Evolutionary conservation across 2,888 invertebrate species (phyloP), one percentile per base, ranked within the genome.

Genomic region (Barypeithes pellucidus): DNA sequence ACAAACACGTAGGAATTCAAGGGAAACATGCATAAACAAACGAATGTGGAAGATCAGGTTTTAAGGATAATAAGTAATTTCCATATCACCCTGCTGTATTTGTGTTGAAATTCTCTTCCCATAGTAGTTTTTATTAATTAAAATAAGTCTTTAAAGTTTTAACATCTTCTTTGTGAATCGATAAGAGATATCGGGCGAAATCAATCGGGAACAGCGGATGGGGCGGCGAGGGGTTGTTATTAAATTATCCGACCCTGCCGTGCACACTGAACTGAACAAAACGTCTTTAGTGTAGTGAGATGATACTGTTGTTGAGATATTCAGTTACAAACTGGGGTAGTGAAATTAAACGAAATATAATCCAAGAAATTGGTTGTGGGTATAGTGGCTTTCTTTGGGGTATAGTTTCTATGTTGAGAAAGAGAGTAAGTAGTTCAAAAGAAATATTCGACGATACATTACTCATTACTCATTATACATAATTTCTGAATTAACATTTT

Each of bases 81-180:
- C n/a, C n/a, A n/a, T n/a, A n/a, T n/a, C n/a, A n/a, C n/a, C n/a
- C n/a, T n/a, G n/a, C n/a, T n/a, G n/a, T n/a, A n/a, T n/a, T n/a
- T n/a, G n/a, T n/a, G n/a, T n/a, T n/a, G n/a, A n/a, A n/a, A n/a
- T n/a, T n/a, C n/a, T n/a, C n/a, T n/a, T n/a, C n/a, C n/a, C n/a
- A n/a, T n/a, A n/a, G n/a, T n/a, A n/a, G n/a, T 39, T 33, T 54
- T 47, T 33, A 36, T 24, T 59, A 43, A 16, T 16, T 16, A 43
- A 16, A 43, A 16, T 43, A 66, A 36, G 33, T 54, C 52, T 65
- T 57, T 20, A 61, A 29, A 68, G 76, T 76, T 75, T 75, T 70
- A 69, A 72, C 75, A 83, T 84, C 83, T 83, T 82, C 83, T 84
- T 84, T 84, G 84, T 83, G 82, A 84, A 83, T 85, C 84, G 84